Conservation (phyloP, 2,888 invertebrate genomes). For the Synanthedon tipuliformis region DNA sequence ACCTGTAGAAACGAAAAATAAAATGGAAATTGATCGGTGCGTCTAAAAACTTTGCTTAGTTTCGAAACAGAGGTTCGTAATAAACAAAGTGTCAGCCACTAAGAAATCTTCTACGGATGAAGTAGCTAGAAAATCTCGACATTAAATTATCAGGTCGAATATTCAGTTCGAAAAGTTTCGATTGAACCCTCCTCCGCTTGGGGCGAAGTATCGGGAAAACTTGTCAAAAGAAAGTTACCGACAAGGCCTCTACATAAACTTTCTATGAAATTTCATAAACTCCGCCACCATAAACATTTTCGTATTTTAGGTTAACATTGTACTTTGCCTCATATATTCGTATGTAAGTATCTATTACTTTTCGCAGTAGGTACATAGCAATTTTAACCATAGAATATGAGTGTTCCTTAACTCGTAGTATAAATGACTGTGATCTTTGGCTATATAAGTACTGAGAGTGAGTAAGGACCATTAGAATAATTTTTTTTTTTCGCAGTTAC, state of each 20-base stretch:
- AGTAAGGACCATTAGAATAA: no score
- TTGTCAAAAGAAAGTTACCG: slow-evolving; percentile 36
- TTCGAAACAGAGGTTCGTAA: neutral
- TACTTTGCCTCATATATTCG: no score
- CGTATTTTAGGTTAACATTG: slow-evolving; percentile 1
- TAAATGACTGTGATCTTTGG: no score
- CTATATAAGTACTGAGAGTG: no score
- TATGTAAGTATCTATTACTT: no score
- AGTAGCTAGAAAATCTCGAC: neutral
- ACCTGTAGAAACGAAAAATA: no score
- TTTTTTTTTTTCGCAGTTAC: no score
- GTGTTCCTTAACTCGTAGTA: no score
- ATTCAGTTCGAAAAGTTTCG: slow-evolving; percentile 11
- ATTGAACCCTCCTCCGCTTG: slow-evolving; percentile 15
- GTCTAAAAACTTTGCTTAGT: no score
- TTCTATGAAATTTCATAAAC: slow-evolving; percentile 21
- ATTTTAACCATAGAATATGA: no score
- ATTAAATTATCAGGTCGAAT: neutral
- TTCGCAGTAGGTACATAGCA: no score
- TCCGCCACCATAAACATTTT: slow-evolving; percentile 19
- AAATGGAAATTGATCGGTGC: no score
- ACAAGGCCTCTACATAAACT: slow-evolving; percentile 21
- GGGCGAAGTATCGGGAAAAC: slow-evolving; percentile 13
- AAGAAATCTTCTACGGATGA: neutral
- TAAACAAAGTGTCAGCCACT: neutral